phyloP scores from a whole-genome alignment of 92 coral and sea anemone species.

The Micromussa lordhowensis region DNA sequence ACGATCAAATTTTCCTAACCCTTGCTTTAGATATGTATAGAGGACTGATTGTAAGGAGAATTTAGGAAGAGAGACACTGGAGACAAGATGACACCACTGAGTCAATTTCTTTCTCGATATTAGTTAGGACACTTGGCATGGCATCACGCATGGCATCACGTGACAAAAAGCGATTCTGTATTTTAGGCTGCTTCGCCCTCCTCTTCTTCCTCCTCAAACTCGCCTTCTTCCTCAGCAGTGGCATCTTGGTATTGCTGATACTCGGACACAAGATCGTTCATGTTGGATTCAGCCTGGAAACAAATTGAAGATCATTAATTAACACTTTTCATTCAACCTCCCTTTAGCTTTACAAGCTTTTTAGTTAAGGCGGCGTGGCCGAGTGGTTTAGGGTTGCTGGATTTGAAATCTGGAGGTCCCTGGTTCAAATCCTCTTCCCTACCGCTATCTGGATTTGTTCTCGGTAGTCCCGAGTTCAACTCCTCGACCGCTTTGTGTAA shows the following conservation, averaged over 20 bases:
- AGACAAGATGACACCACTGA: neutral
- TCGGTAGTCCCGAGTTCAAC: no score
- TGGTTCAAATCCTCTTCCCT: no score
- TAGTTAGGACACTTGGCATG: neutral
- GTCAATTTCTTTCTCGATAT: neutral
- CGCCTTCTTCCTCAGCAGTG: constrained; percentile 98
- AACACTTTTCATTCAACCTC: neutral
- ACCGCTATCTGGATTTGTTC: no score
- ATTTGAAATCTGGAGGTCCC: no score
- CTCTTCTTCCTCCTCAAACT: constrained; percentile 98
- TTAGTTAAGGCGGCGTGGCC: no score
- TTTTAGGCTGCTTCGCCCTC: constrained; percentile 81
- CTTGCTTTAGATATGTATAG: neutral
- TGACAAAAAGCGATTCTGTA: neutral
- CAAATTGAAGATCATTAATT: neutral
- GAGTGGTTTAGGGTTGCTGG: no score
- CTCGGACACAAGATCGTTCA: constrained; percentile 98
- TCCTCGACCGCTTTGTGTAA: no score
- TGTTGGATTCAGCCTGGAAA: constrained; percentile 96
- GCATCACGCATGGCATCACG: neutral
- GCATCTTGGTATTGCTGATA: constrained; percentile 99
- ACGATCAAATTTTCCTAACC: neutral
- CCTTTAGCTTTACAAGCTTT: neutral
- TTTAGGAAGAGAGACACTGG: neutral
- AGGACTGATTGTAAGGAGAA: neutral